Evolutionary conservation across 2,113 vertebrate species (phyloP).

Genomic region (Pao palembangensis): DNA sequence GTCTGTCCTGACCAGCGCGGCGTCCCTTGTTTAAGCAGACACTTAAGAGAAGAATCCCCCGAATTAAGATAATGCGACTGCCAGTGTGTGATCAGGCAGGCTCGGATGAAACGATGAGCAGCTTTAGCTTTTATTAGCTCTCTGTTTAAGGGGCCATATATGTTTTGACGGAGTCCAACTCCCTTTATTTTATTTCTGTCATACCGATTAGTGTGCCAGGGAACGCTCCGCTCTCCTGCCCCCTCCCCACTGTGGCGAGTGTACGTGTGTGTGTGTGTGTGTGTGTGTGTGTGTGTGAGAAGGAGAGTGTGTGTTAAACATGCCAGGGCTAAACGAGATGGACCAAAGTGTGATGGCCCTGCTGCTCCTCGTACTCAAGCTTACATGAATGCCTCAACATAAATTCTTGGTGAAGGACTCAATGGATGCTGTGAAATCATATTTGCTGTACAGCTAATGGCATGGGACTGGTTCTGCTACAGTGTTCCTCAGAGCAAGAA

Average conservation of each 20-base stretch:
- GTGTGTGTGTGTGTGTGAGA: constrained; percentile 47
- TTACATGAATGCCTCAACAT: constrained; percentile 65
- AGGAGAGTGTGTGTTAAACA: constrained; percentile 60
- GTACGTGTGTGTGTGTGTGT: constrained; percentile 26
- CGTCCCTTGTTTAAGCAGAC: constrained; percentile 61
- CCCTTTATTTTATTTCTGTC: constrained; percentile 85
- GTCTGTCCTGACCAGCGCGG: constrained; percentile 54
- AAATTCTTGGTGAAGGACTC: constrained; percentile 71
- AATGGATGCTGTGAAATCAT: constrained; percentile 67
- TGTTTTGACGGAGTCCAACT: constrained; percentile 82
- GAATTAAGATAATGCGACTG: constrained; percentile 74
- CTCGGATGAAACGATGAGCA: constrained; percentile 64
- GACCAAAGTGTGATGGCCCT: constrained; percentile 76
- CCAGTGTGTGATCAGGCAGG: constrained; percentile 62
- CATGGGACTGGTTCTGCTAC: constrained; percentile 58
- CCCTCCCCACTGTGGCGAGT: constrained; percentile 60
- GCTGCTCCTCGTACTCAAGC: constrained; percentile 73
- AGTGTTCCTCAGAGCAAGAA: constrained; percentile 62
- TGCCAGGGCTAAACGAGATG: constrained; percentile 79
- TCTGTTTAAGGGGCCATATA: constrained; percentile 76
- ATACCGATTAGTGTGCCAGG: constrained; percentile 75
- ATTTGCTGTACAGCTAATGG: constrained; percentile 67
- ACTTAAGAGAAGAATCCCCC: constrained; percentile 59
- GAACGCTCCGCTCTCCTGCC: constrained; percentile 47
- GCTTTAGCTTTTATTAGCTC: constrained; percentile 70